phyloP scores from a whole-genome alignment of 2,113 vertebrate genomes.

The Engraulis encrasicolus region DNA sequence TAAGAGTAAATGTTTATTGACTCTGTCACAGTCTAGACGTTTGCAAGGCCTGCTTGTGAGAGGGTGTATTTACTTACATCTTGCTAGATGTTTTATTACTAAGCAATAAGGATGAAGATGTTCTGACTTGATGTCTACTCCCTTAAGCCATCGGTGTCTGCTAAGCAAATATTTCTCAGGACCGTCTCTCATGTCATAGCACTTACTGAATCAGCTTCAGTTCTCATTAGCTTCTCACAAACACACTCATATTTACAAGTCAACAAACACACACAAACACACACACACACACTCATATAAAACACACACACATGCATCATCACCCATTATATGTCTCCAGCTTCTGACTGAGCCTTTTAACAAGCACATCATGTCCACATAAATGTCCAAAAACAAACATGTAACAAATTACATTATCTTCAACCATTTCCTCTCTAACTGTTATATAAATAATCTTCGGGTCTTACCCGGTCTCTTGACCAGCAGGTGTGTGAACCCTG shows the following conservation, averaged over 20 bases:
- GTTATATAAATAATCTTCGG: too few relatives aligned
- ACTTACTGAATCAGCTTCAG: too few relatives aligned
- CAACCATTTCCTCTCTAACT: too few relatives aligned
- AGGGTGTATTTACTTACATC: neutral
- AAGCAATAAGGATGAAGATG: neutral
- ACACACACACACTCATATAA: too few relatives aligned
- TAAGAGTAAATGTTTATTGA: neutral
- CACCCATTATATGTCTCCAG: neutral
- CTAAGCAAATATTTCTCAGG: too few relatives aligned
- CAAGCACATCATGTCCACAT: slow-evolving; percentile 72
- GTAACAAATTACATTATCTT: too few relatives aligned
- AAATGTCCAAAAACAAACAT: too few relatives aligned
- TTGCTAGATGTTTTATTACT: neutral
- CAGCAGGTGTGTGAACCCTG: slow-evolving; percentile 84
- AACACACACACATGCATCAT: too few relatives aligned
- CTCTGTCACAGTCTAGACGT: neutral
- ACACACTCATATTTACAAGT: too few relatives aligned
- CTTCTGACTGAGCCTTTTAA: slow-evolving; percentile 87
- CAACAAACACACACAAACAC: too few relatives aligned
- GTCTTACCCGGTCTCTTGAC: slow-evolving; percentile 88
- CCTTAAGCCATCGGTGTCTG: neutral
- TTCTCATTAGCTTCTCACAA: too few relatives aligned
- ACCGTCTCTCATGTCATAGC: too few relatives aligned
- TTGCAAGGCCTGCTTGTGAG: neutral
- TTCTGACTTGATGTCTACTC: neutral